Evolutionary conservation across 2,797 vertebrate species (phyloP).

Genomic region (Microctenopoma steveboyesi): DNA sequence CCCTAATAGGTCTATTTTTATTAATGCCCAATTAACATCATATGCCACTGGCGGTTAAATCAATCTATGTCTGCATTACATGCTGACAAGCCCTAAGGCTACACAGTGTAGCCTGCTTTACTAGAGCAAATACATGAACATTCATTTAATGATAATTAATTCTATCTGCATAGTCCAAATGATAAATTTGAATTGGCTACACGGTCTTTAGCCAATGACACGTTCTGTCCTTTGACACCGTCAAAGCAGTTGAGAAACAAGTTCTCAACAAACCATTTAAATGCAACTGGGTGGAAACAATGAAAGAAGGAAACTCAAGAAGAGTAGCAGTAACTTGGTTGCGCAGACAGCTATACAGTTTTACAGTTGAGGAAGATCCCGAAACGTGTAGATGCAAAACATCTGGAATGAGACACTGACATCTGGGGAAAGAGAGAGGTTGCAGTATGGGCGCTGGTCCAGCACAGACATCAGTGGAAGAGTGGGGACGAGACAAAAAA

Average conservation of each 20-base stretch:
- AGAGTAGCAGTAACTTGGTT: not conserved
- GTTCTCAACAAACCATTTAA: no score
- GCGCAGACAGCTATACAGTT: no score
- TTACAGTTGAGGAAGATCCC: no score
- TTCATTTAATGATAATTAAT: not conserved
- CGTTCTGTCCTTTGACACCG: no score
- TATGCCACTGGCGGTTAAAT: slow-evolving; percentile 6
- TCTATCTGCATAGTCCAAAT: no score
- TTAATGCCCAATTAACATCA: slow-evolving; percentile 21
- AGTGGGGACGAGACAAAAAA: no score
- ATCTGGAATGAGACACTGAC: not conserved
- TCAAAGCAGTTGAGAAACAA: no score
- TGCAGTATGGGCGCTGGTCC: not conserved
- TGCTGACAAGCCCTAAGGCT: slow-evolving; percentile 1
- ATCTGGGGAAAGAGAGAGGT: not conserved
- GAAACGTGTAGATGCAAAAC: not conserved
- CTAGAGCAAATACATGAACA: slow-evolving; percentile 13
- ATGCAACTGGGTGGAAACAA: no score
- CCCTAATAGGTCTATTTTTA: slow-evolving; percentile 10
- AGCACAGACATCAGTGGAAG: not conserved
- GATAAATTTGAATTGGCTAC: no score
- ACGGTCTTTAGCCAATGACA: no score
- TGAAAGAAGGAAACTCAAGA: not conserved
- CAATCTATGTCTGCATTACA: slow-evolving; percentile 2
- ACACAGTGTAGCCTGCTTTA: not conserved